These are phyloP conservation scores for Oscheius sp. DNA, from an alignment of 2,888 invertebrate species.

Conservation along the genomic window DNA sequence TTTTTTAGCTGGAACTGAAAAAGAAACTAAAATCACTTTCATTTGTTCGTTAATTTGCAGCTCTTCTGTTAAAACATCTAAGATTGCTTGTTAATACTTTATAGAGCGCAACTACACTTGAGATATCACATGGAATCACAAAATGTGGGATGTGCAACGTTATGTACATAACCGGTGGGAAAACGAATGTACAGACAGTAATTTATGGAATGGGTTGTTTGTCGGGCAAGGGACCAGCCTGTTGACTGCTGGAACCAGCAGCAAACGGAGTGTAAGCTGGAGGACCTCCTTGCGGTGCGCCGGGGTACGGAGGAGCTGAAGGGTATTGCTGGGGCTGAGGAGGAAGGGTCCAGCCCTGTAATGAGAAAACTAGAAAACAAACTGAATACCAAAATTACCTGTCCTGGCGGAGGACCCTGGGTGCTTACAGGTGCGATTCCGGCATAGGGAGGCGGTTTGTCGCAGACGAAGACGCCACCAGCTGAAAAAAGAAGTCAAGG, in stretches of 20 bases:
- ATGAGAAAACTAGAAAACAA: neutral
- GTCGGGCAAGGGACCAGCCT: slow-evolving; percentile 24
- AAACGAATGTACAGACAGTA: neutral
- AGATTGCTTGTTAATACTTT: too few species aligned
- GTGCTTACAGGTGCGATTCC: slow-evolving; percentile 53
- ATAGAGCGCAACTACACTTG: too few species aligned
- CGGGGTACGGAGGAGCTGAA: slow-evolving; percentile 71
- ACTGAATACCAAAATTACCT: neutral
- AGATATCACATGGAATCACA: too few species aligned
- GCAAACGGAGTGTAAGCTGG: slow-evolving; percentile 22
- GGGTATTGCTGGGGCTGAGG: slow-evolving; percentile 13
- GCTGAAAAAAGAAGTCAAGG: slow-evolving; percentile 49
- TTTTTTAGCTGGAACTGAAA: too few species aligned
- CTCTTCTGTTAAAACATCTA: too few species aligned
- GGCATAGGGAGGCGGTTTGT: slow-evolving; percentile 72
- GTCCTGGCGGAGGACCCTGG: slow-evolving; percentile 9
- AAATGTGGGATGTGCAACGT: too few species aligned
- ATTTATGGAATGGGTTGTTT: slow-evolving; percentile 9
- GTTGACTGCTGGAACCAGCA: slow-evolving; percentile 1
- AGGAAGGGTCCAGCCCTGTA: slow-evolving; percentile 17
- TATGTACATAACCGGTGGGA: too few species aligned
- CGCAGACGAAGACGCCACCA: slow-evolving; percentile 71
- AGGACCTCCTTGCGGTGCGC: slow-evolving; percentile 35
- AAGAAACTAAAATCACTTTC: too few species aligned
- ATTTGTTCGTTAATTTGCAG: too few species aligned